phyloP scores from a whole-genome alignment of 2,888 invertebrate genomes.

The Dendrolimus houi region DNA sequence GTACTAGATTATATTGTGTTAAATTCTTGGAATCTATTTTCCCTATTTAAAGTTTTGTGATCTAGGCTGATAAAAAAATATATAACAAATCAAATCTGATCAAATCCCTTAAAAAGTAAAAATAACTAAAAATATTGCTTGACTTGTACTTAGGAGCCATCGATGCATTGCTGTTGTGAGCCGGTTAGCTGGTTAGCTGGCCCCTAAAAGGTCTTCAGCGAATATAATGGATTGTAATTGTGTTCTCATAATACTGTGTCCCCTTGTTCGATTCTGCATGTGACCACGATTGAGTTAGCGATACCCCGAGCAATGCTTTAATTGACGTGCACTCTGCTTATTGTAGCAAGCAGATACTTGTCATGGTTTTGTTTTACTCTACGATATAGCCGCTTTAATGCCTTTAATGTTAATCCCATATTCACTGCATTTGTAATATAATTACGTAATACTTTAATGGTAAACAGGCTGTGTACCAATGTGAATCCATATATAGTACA shows the following conservation, averaged over 20 bases:
- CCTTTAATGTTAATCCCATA: background rate
- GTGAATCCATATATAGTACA: too few species aligned
- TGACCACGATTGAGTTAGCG: conserved; percentile 57
- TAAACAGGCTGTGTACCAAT: too few species aligned
- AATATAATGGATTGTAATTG: conserved; percentile 70
- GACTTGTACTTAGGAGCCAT: too few species aligned
- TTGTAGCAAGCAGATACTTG: conserved; percentile 20
- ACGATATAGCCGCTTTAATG: background rate
- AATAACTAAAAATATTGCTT: too few species aligned
- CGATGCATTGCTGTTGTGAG: conserved; percentile 24
- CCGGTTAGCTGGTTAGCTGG: conserved; percentile 31
- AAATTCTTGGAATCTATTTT: too few species aligned
- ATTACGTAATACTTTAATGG: too few species aligned
- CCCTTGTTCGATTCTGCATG: conserved; percentile 38
- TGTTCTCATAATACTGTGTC: conserved; percentile 58
- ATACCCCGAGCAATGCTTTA: conserved; percentile 48
- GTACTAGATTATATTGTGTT: too few species aligned
- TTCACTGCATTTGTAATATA: too few species aligned
- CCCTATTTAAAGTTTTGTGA: too few species aligned
- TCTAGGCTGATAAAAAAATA: too few species aligned
- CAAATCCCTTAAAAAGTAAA: too few species aligned
- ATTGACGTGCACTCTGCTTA: conserved; percentile 52
- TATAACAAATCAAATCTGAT: too few species aligned
- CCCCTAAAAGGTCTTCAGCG: conserved; percentile 56
- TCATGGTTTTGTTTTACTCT: background rate